Evolutionary conservation across 2,888 invertebrate species (phyloP), one percentile per base, ranked within the genome.

Genomic region (Drosophila percnosoma): DNA sequence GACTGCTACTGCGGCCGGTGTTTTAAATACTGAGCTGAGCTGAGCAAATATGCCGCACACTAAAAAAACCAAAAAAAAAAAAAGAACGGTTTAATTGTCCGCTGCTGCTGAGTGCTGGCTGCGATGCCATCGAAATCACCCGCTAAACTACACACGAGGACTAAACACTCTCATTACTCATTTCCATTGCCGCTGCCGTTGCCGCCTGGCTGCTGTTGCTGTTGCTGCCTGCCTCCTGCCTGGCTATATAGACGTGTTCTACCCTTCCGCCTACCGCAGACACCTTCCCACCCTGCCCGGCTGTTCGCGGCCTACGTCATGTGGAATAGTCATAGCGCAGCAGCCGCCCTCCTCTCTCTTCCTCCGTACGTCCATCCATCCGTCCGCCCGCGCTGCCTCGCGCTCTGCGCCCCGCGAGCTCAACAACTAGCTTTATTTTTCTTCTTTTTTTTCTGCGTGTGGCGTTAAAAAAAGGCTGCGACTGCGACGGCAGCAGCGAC

Each of bases 81-180:
- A 6, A 34, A 51, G 10, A 27, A 33, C 15, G 27, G 6, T 31
- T 63, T 71, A 70, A 70, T 71, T 58, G 51, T 42, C 31, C 29
- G 57, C 31, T 40, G 57, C 31, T 40, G 52, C 33, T 52, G 33
- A 8, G 53, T 24, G 51, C 42, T 58, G n/a, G 49, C 51, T 66
- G 75, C 59, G 71, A 71, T 74, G 73, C 67, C 62, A 52, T 51
- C 55, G 73, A 83, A 83, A 85, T 86, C 86, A 84, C 65, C 70
- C 83, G 80, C 80, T 78, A 78, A 83, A 86, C 83, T 83, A 83
- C 79, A 84, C 78, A 74, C 75, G 58, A 75, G 72, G 67, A 85
- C 85, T 87, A 89, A 86, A 87, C 82, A 80, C 87, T 80, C 89
- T 87, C 87, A 87, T 87, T 87, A 89, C 89, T 87, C 87, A 86